phyloP scores from a whole-genome alignment of 2,888 invertebrate species.

The Pelosia muscerda region DNA sequence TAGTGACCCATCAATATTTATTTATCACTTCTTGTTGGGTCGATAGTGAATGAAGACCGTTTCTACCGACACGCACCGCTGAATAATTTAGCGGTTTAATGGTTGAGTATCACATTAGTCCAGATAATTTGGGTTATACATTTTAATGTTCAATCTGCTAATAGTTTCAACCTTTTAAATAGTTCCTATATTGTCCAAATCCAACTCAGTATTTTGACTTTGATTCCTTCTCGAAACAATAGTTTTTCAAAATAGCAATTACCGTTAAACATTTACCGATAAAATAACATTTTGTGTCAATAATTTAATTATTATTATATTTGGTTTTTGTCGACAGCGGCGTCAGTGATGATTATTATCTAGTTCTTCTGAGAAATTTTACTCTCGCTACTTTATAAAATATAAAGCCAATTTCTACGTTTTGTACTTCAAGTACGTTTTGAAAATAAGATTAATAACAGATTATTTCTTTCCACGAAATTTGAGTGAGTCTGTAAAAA shows the following conservation, averaged over 20 bases:
- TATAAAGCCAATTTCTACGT: not conserved
- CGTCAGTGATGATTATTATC: not conserved
- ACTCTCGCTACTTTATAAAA: not conserved
- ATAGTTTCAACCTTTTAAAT: not conserved
- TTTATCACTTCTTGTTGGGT: not conserved
- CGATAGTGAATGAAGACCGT: not conserved
- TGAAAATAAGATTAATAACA: not conserved
- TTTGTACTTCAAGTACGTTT: not conserved
- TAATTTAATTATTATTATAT: not conserved
- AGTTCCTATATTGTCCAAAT: not conserved
- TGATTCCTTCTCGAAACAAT: not conserved
- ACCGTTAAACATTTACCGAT: too few species aligned
- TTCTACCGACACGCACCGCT: not conserved
- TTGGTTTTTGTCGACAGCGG: not conserved
- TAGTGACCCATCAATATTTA: not conserved
- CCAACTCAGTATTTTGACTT: not conserved
- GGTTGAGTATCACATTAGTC: slow-evolving; percentile 3
- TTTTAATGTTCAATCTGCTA: not conserved
- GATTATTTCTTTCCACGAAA: not conserved
- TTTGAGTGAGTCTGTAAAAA: not conserved
- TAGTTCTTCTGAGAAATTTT: not conserved
- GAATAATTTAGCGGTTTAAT: slow-evolving; percentile 1
- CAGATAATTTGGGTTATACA: not conserved
- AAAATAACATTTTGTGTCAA: too few species aligned
- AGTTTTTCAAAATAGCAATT: not conserved